These are phyloP conservation scores for Parelbella ahira DNA, from an alignment of 2,888 invertebrate genomes.

Conservation along the genomic window DNA sequence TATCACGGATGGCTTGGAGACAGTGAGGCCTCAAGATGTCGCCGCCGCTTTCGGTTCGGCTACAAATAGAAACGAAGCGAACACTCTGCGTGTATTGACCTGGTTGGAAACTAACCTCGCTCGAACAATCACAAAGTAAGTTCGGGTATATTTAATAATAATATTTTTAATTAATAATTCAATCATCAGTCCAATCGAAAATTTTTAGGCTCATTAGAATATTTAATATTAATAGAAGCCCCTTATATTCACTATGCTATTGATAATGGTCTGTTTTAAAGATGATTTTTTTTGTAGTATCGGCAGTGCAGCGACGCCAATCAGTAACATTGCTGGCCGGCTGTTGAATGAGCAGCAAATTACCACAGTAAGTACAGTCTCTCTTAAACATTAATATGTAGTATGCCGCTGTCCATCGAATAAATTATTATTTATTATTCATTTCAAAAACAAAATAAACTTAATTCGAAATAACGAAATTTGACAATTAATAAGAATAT, in stretches of 20 bases:
- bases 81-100: conserved; percentile 75
- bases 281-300: too few relatives aligned
- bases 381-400: too few relatives aligned
- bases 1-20: conserved; percentile 42
- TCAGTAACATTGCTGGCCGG: conserved; percentile 52
- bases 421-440: neutral
- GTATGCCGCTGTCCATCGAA: neutral
- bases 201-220: too few relatives aligned
- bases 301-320: conserved; percentile 45
- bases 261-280: conserved; percentile 6
- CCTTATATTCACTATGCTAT: too few relatives aligned
- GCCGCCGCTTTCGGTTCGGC: conserved; percentile 67
- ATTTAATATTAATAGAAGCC: too few relatives aligned
- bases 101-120: conserved; percentile 55
- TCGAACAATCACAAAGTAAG: conserved; percentile 12
- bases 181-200: too few relatives aligned
- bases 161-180: too few relatives aligned
- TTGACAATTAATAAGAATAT: too few relatives aligned
- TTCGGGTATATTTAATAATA: too few relatives aligned
- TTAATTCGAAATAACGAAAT: too few relatives aligned
- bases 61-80: conserved; percentile 75
- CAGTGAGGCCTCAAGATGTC: conserved; percentile 66
- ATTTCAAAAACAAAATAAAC: neutral
- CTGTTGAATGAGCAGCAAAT: conserved; percentile 56
- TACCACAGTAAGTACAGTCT: conserved; percentile 47